Conservation (phyloP, 2,888 invertebrate species). For the Adineta ricciae region DNA sequence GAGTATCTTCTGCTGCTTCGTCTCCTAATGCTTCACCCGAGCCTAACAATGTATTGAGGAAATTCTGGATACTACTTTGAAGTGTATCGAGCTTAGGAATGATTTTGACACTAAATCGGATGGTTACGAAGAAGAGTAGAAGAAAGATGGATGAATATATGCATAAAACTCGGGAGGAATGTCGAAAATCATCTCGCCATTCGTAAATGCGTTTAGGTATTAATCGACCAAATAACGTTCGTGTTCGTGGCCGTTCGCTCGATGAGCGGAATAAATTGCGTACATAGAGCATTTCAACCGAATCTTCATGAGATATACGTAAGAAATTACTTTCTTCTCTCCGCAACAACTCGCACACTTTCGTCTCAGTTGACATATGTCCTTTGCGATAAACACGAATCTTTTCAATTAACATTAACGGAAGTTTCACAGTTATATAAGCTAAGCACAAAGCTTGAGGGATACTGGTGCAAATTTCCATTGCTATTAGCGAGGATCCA, state of each 20-base stretch:
- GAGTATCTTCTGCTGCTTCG: neutral
- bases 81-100: neutral
- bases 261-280: slow-evolving; percentile 37
- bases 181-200: neutral
- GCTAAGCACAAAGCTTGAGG: neutral
- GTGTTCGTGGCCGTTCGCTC: slow-evolving; percentile 43
- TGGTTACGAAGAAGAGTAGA: neutral
- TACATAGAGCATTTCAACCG: neutral
- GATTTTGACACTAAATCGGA: neutral
- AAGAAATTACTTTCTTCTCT: neutral
- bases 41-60: neutral
- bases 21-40: neutral
- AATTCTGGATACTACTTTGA: neutral
- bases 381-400: neutral
- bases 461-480: neutral
- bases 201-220: neutral
- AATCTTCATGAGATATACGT: neutral
- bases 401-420: neutral
- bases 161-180: neutral
- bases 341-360: neutral
- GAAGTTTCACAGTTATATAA: neutral
- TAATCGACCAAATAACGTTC: neutral
- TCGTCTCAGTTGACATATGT: neutral
- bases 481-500: neutral
- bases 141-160: neutral